A percentile compares a stretch with the other conserved stretches of the same genome.
phyloP scores from a whole-genome alignment of 2,797 vertebrate species.

The Cheracebus regulus region DNA sequence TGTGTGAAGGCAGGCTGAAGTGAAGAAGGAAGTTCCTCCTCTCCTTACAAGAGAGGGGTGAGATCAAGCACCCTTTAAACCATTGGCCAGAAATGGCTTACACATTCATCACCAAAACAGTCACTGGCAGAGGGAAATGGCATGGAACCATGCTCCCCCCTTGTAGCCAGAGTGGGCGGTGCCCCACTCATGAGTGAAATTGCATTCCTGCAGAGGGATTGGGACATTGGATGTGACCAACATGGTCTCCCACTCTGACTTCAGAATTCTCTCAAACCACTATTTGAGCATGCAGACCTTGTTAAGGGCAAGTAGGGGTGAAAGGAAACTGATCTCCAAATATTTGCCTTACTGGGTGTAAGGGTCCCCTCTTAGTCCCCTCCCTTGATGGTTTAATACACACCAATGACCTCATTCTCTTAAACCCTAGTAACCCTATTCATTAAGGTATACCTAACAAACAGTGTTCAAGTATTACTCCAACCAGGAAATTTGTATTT shows the following conservation, averaged over 20 bases:
- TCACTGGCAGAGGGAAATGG: not conserved
- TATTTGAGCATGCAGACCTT: not conserved
- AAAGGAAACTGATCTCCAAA: not conserved
- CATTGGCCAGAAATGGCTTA: not conserved
- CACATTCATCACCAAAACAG: not conserved
- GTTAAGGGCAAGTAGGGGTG: not conserved
- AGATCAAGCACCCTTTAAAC: not conserved
- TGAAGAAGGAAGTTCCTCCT: not conserved
- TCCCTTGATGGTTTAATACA: not conserved
- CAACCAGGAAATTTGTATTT: not conserved
- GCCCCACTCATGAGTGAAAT: not conserved
- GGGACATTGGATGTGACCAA: not conserved
- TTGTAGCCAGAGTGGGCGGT: not conserved
- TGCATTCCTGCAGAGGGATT: not conserved
- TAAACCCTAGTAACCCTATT: not conserved
- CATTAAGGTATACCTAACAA: not conserved
- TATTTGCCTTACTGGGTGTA: not conserved
- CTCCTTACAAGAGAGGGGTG: not conserved
- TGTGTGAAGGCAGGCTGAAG: not conserved
- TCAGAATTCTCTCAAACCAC: not conserved
- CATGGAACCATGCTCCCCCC: fast-evolving
- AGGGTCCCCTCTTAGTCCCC: not conserved
- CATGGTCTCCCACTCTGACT: not conserved
- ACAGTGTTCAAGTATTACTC: not conserved
- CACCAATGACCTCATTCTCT: not conserved